Conservation (phyloP, 2,888 invertebrate species). For the Marasmarcha lunaedactyla region DNA sequence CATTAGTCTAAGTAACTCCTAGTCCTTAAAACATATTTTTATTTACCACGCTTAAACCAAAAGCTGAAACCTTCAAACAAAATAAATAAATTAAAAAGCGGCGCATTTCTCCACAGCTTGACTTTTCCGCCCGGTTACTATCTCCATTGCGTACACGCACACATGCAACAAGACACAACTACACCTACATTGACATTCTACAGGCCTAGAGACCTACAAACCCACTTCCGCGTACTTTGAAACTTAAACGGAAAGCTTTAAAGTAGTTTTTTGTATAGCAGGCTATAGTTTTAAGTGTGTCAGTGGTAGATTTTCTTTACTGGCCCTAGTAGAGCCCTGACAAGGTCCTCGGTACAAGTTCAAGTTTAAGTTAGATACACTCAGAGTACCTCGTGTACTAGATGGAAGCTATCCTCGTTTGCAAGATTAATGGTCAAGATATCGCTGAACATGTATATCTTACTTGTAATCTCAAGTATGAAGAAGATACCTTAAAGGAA, state of each 20-base stretch:
- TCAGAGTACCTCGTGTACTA: too few relatives aligned
- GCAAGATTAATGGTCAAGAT: too few relatives aligned
- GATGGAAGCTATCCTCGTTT: too few relatives aligned
- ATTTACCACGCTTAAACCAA: too few relatives aligned
- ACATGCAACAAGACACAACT: slow-evolving; percentile 25
- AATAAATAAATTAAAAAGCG: too few relatives aligned
- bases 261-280: slow-evolving; percentile 6
- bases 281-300: slow-evolving; percentile 46
- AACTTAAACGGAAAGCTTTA: slow-evolving; percentile 25
- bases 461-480: too few relatives aligned
- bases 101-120: slow-evolving; percentile 57
- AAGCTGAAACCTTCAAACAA: too few relatives aligned
- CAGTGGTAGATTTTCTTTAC: slow-evolving; percentile 53
- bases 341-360: slow-evolving; percentile 33
- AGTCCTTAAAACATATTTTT: too few relatives aligned
- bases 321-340: slow-evolving; percentile 43
- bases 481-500: too few relatives aligned
- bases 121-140: slow-evolving; percentile 40
- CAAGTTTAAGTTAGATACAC: slow-evolving; percentile 26
- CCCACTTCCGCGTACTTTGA: slow-evolving; percentile 30
- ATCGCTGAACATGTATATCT: too few relatives aligned
- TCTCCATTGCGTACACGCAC: slow-evolving; percentile 62
- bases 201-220: slow-evolving; percentile 68
- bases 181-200: slow-evolving; percentile 32
- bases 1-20: too few relatives aligned